Evolutionary conservation across 1,140 invertebrate species (phyloP).

Genomic region (Parasteatoda tepidariorum): DNA sequence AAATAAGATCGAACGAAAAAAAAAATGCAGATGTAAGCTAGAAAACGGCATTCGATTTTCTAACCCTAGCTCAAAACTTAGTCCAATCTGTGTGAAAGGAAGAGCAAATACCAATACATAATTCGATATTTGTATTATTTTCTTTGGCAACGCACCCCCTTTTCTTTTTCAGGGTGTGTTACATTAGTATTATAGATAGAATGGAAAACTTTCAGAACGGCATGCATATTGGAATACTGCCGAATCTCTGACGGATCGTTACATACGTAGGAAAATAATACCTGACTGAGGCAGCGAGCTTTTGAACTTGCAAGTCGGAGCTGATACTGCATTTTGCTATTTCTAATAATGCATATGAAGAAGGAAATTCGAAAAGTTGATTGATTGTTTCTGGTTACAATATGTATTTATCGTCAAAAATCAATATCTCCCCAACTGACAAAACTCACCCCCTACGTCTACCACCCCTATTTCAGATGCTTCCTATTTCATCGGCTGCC

Average conservation of each 20-base stretch:
- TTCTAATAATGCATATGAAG: constrained; percentile 59
- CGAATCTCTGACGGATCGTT: constrained; percentile 58
- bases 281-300: constrained; percentile 50
- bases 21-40: constrained; percentile 47
- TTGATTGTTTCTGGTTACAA: constrained; percentile 60
- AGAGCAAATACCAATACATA: constrained; percentile 61
- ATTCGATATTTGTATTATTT: constrained; percentile 61
- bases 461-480: constrained; percentile 13
- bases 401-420: constrained; percentile 61
- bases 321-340: constrained; percentile 60
- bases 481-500: constrained; percentile 53
- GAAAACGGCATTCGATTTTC: constrained; percentile 49
- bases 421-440: constrained; percentile 48
- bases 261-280: constrained; percentile 50
- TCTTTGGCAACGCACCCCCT: constrained; percentile 17
- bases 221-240: constrained; percentile 59
- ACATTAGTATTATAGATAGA: constrained; percentile 58
- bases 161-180: constrained; percentile 51
- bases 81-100: constrained; percentile 31
- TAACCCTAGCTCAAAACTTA: constrained; percentile 51
- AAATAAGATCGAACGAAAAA: constrained; percentile 42
- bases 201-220: constrained; percentile 36
- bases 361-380: constrained; percentile 61
- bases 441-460: constrained; percentile 7
- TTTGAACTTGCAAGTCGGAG: constrained; percentile 53